Percentiles rank a stretch among this genome's conserved stretches.
These are phyloP conservation scores for Caretta caretta DNA, from an alignment of 2,113 vertebrate species.

Conservation along the genomic window DNA sequence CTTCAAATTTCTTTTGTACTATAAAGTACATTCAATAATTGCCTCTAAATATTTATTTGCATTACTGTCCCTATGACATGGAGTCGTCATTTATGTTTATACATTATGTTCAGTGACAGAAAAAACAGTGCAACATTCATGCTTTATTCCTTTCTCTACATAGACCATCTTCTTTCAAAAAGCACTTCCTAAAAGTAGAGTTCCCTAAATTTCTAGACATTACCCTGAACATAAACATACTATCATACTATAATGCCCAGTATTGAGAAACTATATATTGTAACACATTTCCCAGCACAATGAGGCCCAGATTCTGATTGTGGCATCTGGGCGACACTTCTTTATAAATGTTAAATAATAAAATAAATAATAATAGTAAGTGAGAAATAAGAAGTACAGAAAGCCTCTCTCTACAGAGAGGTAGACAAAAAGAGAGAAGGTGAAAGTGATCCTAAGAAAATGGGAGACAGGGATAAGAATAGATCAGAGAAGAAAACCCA, in stretches of 20 bases:
- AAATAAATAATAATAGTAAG: neutral
- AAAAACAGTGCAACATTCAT: neutral
- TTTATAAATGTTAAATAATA: neutral
- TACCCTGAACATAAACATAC: neutral
- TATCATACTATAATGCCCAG: too few relatives aligned
- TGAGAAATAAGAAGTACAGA: neutral
- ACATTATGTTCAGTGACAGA: neutral
- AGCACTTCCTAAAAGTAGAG: neutral
- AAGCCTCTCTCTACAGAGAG: neutral
- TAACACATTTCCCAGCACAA: neutral
- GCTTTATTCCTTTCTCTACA: neutral
- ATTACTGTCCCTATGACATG: too few relatives aligned
- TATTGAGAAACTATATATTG: neutral
- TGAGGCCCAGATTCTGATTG: neutral
- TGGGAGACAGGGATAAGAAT: neutral
- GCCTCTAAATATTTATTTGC: too few relatives aligned
- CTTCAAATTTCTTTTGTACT: too few relatives aligned
- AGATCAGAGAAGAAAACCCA: neutral
- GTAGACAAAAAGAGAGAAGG: neutral
- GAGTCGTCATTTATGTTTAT: too few relatives aligned
- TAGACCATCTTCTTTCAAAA: accelerated
- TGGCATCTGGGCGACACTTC: neutral
- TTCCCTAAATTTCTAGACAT: neutral
- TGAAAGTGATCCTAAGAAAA: neutral
- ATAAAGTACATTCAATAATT: too few relatives aligned